Base-by-base conservation (phyloP, 1,140 invertebrate species). In the Drosophila azteca region DNA sequence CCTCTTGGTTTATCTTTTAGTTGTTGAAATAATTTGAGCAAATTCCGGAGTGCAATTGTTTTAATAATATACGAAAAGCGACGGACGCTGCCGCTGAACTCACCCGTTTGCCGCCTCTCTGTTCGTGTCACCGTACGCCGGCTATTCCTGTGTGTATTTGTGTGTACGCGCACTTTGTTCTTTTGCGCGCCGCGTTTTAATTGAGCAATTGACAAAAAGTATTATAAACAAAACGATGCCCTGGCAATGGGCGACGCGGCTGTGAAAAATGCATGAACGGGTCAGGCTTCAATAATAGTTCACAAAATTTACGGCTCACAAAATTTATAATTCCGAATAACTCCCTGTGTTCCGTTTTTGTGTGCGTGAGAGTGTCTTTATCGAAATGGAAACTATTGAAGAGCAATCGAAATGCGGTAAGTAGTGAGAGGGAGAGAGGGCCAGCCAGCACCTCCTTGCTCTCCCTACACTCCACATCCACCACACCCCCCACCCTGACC, bases 361-460 rank as follows among this genome's bases (percentile, higher is more conserved):
- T 61, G 59, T 54, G 35, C 29, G 39, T 68, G 44, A 48, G n/a
- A 58, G 0, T 31, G 52, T 53, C 68, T 69, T 52, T 65, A 61
- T 64, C 48, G 60, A 60, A 73, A 90, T 90, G 88, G 88, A 90
- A 64, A 90, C 88, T 11, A 90, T 90, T 49, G 88, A 90, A 55
- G 88, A 90, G 54, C 88, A 90, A 70, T 79, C 88, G n/a, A 90
- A 90, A 66, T 65, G 83, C 80, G 88, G 88, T 85, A 68, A 85
- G 81, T 85, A 58, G 6, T 17, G 22, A 29, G 8, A 17, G 49
- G 20, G 22, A 11, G 20, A 39, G n/a, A 15, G 24, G 43, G 53
- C 48, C 64, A 41, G 9, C 31, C 41, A 75, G 80, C 75, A 67
- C 50, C 54, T 78, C 52, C 46, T 74, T 68, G 15, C 20, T 50